Evolutionary conservation across 2,113 vertebrate species (phyloP), one percentile per base, ranked within the genome.

Genomic region (Spea bombifrons): DNA sequence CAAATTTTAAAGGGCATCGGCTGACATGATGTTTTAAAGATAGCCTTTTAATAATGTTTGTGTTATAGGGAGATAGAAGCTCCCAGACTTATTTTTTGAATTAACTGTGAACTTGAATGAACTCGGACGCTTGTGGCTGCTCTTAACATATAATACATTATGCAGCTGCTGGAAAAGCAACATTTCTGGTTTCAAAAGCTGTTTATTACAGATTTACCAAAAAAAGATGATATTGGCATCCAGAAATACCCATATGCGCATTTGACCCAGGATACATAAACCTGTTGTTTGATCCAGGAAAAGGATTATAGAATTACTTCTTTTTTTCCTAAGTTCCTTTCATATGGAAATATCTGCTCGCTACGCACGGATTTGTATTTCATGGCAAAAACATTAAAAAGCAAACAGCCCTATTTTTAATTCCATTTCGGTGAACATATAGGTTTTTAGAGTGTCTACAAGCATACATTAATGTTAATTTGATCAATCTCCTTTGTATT

Each of bases 331-430:
- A 89, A 90, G 84, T 89, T 89, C 89, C 87, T 93, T 93, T 93
- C 92, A 92, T 88, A 91, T 92, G 91, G 89, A 92, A 92, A 92
- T 93, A 89, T 89, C 88, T 88, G 88, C 90, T 93, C 90, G 89
- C 82, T 83, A 84, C 5, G 55, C 71, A 84, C 84, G 89, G 86
- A 91, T 88, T 86, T 88, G 89, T 84, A 90, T 91, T 92, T 91
- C 89, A 91, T 86, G 88, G 84, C 86, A 86, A 86, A 88, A 87
- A 88, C 88, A 90, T 88, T 13, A 45, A 68, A 73, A 78, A 66
- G 71, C 59, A 47, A 86, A 89, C 88, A 84, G 87, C 87, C 86
- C 84, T 90, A 86, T 88, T 92, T 92, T 91, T 91, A 91, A 89
- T 88, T 89, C 88, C 83, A 84, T 0, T 82, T 89, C 90, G 86